Evolutionary conservation across 2,888 invertebrate genomes (phyloP).

Genomic region (Pammene aurita): DNA sequence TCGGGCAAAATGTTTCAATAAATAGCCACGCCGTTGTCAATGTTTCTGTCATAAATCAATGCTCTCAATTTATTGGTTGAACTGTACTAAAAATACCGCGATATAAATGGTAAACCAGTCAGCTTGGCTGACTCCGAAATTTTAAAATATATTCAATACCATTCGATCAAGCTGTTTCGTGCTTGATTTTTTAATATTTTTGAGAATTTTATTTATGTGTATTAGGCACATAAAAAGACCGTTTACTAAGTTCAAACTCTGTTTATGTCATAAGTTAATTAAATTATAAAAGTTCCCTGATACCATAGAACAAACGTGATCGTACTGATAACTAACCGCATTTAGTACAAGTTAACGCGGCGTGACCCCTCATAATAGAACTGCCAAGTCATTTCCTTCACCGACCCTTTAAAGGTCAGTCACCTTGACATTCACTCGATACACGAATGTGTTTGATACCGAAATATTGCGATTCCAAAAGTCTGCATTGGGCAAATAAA

Average conservation of each 20-base stretch:
- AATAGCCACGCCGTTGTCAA: conserved; percentile 48
- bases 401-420: conserved; percentile 56
- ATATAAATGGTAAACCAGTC: conserved; percentile 11
- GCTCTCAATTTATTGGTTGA: conserved; percentile 26
- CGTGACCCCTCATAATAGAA: conserved; percentile 32
- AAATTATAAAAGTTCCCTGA: conserved; percentile 10
- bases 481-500: conserved; percentile 66
- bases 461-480: conserved; percentile 9
- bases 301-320: conserved; percentile 5
- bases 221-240: not conserved
- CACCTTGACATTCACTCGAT: conserved; percentile 61
- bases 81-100: conserved; percentile 19
- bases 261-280: conserved; percentile 12
- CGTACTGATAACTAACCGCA: conserved; percentile 24
- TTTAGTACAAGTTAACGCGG: conserved; percentile 26
- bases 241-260: not conserved
- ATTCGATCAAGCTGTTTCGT: not conserved
- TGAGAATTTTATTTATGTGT: too few species aligned
- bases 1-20: conserved; percentile 44
- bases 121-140: not conserved
- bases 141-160: not conserved
- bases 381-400: conserved; percentile 48
- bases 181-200: not conserved
- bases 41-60: conserved; percentile 37
- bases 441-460: conserved; percentile 49